A percentile compares a stretch with the other conserved stretches of the same genome.
These are phyloP conservation scores for Morpho helenor DNA, from an alignment of 2,888 invertebrate species.

Conservation along the genomic window DNA sequence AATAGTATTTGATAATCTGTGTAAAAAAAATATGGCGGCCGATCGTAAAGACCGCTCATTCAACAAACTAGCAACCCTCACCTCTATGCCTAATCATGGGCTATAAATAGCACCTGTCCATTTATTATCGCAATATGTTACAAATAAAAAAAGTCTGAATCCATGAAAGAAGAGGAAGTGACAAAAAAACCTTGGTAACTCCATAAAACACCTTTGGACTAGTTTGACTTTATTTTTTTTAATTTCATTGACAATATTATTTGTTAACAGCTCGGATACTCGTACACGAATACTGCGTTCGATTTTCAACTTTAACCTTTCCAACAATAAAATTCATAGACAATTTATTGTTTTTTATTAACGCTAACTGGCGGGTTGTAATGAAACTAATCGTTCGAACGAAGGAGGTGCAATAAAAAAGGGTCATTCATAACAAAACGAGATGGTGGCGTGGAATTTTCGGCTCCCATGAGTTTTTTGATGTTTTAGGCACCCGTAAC, in stretches of 20 bases:
- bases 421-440: slow-evolving; percentile 43
- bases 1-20: slow-evolving; percentile 8
- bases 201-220: slow-evolving; percentile 51
- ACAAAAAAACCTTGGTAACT: slow-evolving; percentile 55
- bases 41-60: slow-evolving; percentile 42
- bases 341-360: slow-evolving; percentile 29
- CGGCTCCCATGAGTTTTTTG: slow-evolving; percentile 66
- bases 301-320: slow-evolving; percentile 39
- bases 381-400: slow-evolving; percentile 39
- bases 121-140: slow-evolving; percentile 61
- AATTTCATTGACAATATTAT: slow-evolving; percentile 56
- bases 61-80: slow-evolving; percentile 50
- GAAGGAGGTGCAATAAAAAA: slow-evolving; percentile 45
- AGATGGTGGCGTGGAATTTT: slow-evolving; percentile 57
- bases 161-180: slow-evolving; percentile 66
- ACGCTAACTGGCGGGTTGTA: slow-evolving; percentile 29
- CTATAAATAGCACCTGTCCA: slow-evolving; percentile 64
- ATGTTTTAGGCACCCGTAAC: slow-evolving; percentile 56
- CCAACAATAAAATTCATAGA: slow-evolving; percentile 18
- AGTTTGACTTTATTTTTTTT: slow-evolving; percentile 50
- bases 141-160: slow-evolving; percentile 33
- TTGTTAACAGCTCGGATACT: slow-evolving; percentile 26
- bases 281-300: slow-evolving; percentile 29
- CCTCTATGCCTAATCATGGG: slow-evolving; percentile 54
- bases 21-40: slow-evolving; percentile 40